Percentiles rank a stretch among this genome's conserved stretches.
Conservation (phyloP, 2,797 vertebrate genomes). For the Dromococcyx pavoninus region DNA sequence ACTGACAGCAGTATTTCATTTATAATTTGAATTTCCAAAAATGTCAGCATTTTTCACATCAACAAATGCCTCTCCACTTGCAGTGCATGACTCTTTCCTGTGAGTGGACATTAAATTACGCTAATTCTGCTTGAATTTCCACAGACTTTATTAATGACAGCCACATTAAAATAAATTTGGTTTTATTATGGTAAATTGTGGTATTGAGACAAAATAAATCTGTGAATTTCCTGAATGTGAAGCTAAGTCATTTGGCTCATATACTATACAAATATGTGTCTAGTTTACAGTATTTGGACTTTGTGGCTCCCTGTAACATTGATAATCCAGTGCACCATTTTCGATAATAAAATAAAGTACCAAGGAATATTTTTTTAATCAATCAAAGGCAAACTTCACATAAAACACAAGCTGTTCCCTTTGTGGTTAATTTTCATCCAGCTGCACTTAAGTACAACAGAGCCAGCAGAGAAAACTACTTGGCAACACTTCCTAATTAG, state of each 20-base stretch:
- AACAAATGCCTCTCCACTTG: conserved; percentile 66
- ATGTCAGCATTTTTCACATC: conserved; percentile 73
- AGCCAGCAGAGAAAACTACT: conserved; percentile 78
- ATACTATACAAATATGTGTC: background rate
- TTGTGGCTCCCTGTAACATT: conserved; percentile 34
- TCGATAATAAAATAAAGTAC: conserved; percentile 70
- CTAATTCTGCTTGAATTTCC: conserved; percentile 45
- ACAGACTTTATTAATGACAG: conserved; percentile 1
- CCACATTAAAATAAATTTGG: background rate
- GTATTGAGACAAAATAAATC: conserved; percentile 32
- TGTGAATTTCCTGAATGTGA: conserved; percentile 3
- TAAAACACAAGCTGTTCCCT: conserved; percentile 80
- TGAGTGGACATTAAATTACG: conserved; percentile 56
- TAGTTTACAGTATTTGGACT: conserved; percentile 31
- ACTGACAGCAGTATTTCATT: conserved; percentile 78
- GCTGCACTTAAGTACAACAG: conserved; percentile 76
- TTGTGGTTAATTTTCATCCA: conserved; percentile 80
- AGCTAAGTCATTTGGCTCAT: background rate
- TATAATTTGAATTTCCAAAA: conserved; percentile 77
- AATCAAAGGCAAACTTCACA: conserved; percentile 77
- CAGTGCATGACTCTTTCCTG: conserved; percentile 26
- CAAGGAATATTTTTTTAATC: conserved; percentile 76
- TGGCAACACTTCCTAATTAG: conserved; percentile 79
- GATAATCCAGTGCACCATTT: conserved; percentile 59
- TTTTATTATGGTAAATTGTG: background rate